Conservation (phyloP, 2,113 vertebrate species). For the Campylomormyrus numenius region DNA sequence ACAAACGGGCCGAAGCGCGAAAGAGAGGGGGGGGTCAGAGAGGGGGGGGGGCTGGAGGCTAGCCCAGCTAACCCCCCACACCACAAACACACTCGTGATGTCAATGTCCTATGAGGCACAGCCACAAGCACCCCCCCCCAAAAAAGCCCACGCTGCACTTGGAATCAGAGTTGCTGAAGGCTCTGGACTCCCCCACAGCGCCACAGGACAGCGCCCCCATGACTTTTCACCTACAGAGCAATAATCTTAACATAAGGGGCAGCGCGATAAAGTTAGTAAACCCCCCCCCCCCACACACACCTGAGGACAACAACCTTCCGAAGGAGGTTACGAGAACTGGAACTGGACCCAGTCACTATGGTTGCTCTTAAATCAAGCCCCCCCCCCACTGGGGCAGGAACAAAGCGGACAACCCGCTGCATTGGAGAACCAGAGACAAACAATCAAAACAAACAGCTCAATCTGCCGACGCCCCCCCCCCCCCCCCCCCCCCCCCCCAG, state of each 20-base stretch:
- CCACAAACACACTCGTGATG: not conserved
- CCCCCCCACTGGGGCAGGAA: too few relatives aligned
- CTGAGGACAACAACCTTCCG: not conserved
- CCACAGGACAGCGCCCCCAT: not conserved
- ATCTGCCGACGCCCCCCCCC: slow-evolving; percentile 34
- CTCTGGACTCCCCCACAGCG: not conserved
- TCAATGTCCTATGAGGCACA: not conserved
- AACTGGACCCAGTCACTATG: not conserved
- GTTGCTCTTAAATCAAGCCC: not conserved
- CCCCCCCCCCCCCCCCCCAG: not conserved
- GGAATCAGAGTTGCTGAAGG: not conserved
- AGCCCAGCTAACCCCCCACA: not conserved
- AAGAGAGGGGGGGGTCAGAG: not conserved
- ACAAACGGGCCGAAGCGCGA: too few relatives aligned
- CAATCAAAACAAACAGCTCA: slow-evolving; percentile 7
- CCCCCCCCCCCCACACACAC: not conserved
- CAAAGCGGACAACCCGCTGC: not conserved
- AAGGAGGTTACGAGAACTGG: not conserved
- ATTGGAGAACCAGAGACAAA: slow-evolving; percentile 1
- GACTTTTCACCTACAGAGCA: not conserved
- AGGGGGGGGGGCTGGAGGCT: not conserved
- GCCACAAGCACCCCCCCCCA: not conserved
- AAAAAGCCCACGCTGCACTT: not conserved
- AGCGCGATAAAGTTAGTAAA: not conserved
- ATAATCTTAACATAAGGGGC: not conserved